Evolutionary conservation across 2,797 vertebrate genomes (phyloP).

Genomic region (Acropternis orthonyx): DNA sequence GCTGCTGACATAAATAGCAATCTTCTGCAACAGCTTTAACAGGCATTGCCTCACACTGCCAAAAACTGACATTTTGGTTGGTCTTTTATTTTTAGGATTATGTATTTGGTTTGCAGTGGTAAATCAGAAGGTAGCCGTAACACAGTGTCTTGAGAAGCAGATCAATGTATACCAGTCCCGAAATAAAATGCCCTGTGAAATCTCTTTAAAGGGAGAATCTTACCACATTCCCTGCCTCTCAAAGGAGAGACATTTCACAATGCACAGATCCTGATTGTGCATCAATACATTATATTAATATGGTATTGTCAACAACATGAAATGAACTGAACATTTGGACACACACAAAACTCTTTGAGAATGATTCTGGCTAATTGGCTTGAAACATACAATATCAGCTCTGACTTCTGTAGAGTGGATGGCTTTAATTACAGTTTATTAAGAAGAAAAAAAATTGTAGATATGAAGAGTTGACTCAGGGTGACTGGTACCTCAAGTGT

Average conservation of each 20-base stretch:
- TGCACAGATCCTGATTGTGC: not conserved
- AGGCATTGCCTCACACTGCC: not conserved
- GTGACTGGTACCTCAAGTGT: rapidly evolving
- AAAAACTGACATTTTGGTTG: not conserved
- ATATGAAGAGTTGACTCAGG: not conserved
- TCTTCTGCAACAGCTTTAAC: not conserved
- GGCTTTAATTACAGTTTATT: not conserved
- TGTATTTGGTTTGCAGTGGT: not conserved
- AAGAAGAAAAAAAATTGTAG: not conserved
- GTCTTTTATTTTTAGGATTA: not conserved
- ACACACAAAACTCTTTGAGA: not conserved
- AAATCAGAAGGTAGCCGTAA: not conserved
- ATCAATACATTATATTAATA: not conserved
- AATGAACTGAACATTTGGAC: not conserved
- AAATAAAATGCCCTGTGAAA: not conserved
- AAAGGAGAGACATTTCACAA: not conserved
- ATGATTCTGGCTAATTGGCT: not conserved
- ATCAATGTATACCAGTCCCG: not conserved
- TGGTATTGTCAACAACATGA: not conserved
- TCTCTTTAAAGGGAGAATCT: not conserved
- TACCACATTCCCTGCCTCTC: not conserved
- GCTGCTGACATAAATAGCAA: not conserved
- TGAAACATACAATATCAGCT: not conserved
- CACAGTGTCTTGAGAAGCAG: not conserved
- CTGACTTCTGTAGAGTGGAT: not conserved